Conservation (phyloP, 2,113 vertebrate genomes). For the Salvator merianae region DNA sequence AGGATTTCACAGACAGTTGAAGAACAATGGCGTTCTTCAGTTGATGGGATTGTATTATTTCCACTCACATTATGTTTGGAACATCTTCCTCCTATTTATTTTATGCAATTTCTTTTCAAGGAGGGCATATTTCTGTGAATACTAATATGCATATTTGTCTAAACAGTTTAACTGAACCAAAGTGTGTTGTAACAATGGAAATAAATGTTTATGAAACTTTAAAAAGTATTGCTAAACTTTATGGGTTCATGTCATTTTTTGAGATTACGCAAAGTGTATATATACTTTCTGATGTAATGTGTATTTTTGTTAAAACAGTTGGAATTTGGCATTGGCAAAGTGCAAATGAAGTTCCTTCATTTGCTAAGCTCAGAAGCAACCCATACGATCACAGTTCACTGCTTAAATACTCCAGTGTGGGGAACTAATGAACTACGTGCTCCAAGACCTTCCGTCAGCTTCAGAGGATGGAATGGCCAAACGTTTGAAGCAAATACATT, state of each 20-base stretch:
- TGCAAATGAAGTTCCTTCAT: constrained; percentile 99
- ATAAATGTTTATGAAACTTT: constrained; percentile 8
- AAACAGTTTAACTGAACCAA: background rate
- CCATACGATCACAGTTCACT: constrained; percentile 89
- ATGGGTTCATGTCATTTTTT: background rate
- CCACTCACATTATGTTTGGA: background rate
- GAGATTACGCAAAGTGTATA: no score
- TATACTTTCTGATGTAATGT: background rate
- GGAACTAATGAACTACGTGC: constrained; percentile 55
- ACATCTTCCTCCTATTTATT: background rate
- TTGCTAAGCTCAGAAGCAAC: constrained; percentile 91
- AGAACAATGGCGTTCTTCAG: background rate
- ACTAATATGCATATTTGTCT: background rate
- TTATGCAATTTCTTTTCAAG: constrained; percentile 2
- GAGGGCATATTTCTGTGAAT: constrained; percentile 11
- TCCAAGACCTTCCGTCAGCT: constrained; percentile 72
- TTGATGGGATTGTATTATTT: background rate
- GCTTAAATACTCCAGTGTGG: constrained; percentile 77
- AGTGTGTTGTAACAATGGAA: background rate
- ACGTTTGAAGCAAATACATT: constrained; percentile 84
- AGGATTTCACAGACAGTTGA: background rate
- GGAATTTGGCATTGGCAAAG: constrained; percentile 87
- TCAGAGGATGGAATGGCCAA: constrained; percentile 93
- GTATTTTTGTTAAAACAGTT: constrained; percentile 76
- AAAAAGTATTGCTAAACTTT: background rate